These are phyloP conservation scores for Indicator maculatus DNA, from an alignment of 2,113 vertebrate species.

Conservation along the genomic window DNA sequence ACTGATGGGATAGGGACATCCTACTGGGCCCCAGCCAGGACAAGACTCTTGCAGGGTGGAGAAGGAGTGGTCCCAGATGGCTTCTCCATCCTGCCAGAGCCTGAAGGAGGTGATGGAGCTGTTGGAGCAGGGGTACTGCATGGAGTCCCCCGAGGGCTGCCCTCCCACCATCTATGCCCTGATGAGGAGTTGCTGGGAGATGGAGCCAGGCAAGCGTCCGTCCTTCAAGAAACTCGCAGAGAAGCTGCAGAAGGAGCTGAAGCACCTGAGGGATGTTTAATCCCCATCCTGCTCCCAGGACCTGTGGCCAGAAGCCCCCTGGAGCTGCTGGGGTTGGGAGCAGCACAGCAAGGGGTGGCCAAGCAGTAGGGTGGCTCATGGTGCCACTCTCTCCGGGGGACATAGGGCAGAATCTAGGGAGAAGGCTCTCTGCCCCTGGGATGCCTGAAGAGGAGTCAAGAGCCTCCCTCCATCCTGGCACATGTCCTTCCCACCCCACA, in stretches of 20 bases:
- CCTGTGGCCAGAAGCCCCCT: not conserved
- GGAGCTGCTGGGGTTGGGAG: fast-evolving
- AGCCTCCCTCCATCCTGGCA: not conserved
- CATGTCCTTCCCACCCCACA: not conserved
- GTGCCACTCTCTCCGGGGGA: not conserved
- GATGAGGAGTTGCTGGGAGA: slow-evolving; percentile 91
- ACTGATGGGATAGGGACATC: fast-evolving
- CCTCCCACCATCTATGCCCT: slow-evolving; percentile 76
- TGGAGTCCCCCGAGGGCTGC: slow-evolving; percentile 88
- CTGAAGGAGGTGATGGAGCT: slow-evolving; percentile 84
- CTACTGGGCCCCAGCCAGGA: not conserved
- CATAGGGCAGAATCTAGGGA: not conserved
- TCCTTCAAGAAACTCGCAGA: slow-evolving; percentile 87
- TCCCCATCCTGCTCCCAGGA: not conserved
- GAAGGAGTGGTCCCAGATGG: not conserved
- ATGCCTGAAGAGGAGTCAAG: not conserved
- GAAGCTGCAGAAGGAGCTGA: slow-evolving; percentile 81
- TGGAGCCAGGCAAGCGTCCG: slow-evolving; percentile 84
- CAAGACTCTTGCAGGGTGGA: fast-evolving
- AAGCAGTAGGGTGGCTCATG: not conserved
- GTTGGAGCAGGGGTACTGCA: slow-evolving; percentile 88
- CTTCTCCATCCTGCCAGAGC: slow-evolving; percentile 70
- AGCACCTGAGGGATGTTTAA: slow-evolving; percentile 37
- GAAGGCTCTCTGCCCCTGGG: not conserved
- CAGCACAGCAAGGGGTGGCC: too few relatives aligned